phyloP scores from a whole-genome alignment of 1,140 invertebrate genomes.

The Eufriesea mexicana region DNA sequence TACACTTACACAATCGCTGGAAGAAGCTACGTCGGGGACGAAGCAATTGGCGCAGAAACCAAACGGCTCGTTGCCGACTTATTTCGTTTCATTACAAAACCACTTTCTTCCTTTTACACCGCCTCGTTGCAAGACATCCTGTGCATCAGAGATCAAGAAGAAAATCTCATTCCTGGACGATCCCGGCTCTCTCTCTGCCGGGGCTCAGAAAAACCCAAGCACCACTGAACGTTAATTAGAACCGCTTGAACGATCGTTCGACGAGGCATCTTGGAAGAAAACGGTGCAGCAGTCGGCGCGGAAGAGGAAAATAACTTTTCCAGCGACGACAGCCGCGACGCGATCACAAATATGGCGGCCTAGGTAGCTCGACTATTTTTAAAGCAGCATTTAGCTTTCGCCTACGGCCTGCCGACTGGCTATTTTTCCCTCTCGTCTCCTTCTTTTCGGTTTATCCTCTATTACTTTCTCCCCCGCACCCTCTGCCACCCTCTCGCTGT shows the following conservation, averaged over 20 bases:
- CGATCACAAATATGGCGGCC: conserved; percentile 19
- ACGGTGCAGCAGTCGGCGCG: background rate
- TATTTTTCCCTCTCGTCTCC: conserved; percentile 14
- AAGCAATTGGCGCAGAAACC: background rate
- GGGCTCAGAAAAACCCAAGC: background rate
- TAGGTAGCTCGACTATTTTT: conserved; percentile 39
- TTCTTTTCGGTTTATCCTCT: conserved; percentile 21
- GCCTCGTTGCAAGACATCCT: background rate
- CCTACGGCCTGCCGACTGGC: background rate
- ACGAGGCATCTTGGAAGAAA: too few relatives aligned
- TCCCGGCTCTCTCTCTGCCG: background rate
- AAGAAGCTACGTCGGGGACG: background rate
- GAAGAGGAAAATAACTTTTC: conserved; percentile 31
- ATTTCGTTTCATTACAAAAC: background rate
- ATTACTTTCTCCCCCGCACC: background rate
- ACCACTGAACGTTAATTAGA: conserved; percentile 12
- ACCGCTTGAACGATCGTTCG: background rate
- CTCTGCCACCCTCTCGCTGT: background rate
- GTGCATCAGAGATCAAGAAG: background rate
- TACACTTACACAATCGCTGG: background rate
- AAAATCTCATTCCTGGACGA: background rate
- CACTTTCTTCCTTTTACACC: background rate
- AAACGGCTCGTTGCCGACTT: background rate
- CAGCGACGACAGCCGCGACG: background rate
- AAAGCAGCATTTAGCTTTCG: conserved; percentile 25